Evolutionary conservation across 64 coral and sea anemone species (phyloP).

Genomic region (Montipora efflorescens): DNA sequence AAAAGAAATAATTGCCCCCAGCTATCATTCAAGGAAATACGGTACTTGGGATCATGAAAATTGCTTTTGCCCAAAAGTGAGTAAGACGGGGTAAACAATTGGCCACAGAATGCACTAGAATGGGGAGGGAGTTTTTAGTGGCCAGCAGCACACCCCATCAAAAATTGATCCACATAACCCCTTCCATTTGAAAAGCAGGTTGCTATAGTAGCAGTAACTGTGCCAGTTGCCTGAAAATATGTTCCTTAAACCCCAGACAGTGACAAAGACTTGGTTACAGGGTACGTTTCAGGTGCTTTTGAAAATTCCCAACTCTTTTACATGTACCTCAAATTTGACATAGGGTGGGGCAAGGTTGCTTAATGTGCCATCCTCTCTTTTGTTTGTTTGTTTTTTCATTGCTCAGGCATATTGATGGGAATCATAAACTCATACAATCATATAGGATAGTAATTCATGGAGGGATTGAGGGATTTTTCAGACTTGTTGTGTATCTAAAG

Average conservation of each 20-base stretch:
- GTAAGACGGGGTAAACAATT: conserved; percentile 13
- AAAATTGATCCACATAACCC: not conserved
- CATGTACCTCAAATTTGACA: conserved; percentile 32
- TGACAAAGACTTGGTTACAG: conserved; percentile 28
- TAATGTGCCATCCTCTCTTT: conserved; percentile 23
- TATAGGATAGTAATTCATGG: not conserved
- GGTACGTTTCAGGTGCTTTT: conserved; percentile 15
- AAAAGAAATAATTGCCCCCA: not conserved
- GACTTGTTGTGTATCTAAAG: not conserved
- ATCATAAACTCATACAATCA: not conserved
- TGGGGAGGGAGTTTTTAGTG: not conserved
- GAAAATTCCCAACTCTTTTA: conserved; percentile 26
- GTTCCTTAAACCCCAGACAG: conserved; percentile 14
- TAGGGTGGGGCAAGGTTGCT: conserved; percentile 15
- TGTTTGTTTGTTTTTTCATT: not conserved
- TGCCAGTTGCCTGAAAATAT: conserved; percentile 31
- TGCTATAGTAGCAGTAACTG: conserved; percentile 18
- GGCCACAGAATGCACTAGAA: not conserved
- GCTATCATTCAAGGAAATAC: conserved; percentile 4
- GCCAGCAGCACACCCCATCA: conserved; percentile 26
- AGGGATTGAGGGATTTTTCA: not conserved
- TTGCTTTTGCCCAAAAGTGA: not conserved
- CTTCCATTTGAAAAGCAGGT: conserved; percentile 18
- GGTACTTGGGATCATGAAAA: not conserved
- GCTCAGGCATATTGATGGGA: not conserved